A percentile compares a stretch with the other conserved stretches of the same genome.
phyloP scores from a whole-genome alignment of 37 sponge, comb jelly and placozoan genomes.

The Diacarnus erythraeanus region DNA sequence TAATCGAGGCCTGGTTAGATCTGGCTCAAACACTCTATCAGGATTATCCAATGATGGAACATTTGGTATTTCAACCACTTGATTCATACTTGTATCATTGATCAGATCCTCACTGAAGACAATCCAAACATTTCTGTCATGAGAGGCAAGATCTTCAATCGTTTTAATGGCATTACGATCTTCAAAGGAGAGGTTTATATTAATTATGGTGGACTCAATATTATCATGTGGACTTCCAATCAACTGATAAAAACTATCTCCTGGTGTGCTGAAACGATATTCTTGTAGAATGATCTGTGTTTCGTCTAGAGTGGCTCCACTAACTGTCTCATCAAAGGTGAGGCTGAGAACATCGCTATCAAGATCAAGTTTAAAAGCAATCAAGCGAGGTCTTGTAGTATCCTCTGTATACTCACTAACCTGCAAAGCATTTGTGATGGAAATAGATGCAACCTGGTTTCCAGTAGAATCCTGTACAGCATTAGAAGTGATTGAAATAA shows the following conservation, averaged over 20 bases:
- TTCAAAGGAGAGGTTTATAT: slow-evolving; percentile 62
- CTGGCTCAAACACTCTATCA: slow-evolving; percentile 28
- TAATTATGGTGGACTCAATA: slow-evolving; percentile 56
- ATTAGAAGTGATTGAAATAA: slow-evolving; percentile 47
- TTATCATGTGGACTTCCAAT: slow-evolving; percentile 42
- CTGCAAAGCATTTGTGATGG: slow-evolving; percentile 27
- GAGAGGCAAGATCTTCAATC: slow-evolving; percentile 58
- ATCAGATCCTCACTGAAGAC: slow-evolving; percentile 44
- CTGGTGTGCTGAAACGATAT: slow-evolving; percentile 6
- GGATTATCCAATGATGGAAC: slow-evolving; percentile 1
- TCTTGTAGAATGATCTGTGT: slow-evolving; percentile 68
- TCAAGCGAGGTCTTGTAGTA: slow-evolving; percentile 59
- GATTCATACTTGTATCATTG: slow-evolving; percentile 64
- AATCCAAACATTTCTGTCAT: slow-evolving; percentile 49
- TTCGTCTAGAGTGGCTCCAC: slow-evolving; percentile 63
- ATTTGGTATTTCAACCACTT: slow-evolving; percentile 42
- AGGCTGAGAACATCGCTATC: slow-evolving; percentile 56
- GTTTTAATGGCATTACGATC: slow-evolving; percentile 79
- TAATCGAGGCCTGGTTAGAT: slow-evolving; percentile 47
- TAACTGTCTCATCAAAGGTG: slow-evolving; percentile 87
- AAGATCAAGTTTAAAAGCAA: slow-evolving; percentile 63
- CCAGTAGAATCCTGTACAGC: slow-evolving; percentile 62
- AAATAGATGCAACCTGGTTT: slow-evolving; percentile 48
- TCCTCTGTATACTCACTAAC: slow-evolving; percentile 58
- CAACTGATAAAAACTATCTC: slow-evolving; percentile 53